These are phyloP conservation scores for Blastobasis adustella DNA, from an alignment of 2,888 invertebrate species.

Conservation along the genomic window DNA sequence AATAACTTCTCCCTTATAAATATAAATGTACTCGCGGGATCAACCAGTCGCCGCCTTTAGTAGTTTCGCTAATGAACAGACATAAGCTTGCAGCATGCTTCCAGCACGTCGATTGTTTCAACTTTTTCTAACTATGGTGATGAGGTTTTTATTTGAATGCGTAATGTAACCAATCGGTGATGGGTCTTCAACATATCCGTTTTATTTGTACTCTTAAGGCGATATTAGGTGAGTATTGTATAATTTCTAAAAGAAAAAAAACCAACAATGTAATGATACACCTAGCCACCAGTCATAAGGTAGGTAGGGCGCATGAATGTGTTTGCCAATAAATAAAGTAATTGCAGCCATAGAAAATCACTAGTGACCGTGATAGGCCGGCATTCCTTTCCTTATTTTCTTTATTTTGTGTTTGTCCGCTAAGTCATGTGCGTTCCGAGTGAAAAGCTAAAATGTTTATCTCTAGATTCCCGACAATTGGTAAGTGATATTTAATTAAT, in stretches of 20 bases:
- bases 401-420: slow-evolving; percentile 57
- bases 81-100: slow-evolving; percentile 52
- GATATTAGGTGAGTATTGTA: too few relatives aligned
- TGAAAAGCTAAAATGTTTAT: slow-evolving; percentile 35
- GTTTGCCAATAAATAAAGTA: slow-evolving; percentile 70
- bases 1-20: background rate
- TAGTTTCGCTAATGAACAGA: slow-evolving; percentile 11
- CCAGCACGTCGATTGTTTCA: slow-evolving; percentile 36
- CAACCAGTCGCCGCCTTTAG: background rate
- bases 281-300: too few relatives aligned
- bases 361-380: slow-evolving; percentile 40
- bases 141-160: too few relatives aligned
- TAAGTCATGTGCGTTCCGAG: slow-evolving; percentile 49
- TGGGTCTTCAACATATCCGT: slow-evolving; percentile 2
- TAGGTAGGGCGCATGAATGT: slow-evolving; percentile 56
- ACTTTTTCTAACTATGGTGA: slow-evolving; percentile 19
- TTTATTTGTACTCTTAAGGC: too few relatives aligned
- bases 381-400: slow-evolving; percentile 37
- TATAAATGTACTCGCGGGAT: background rate
- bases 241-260: too few relatives aligned
- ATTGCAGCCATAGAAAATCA: slow-evolving; percentile 35
- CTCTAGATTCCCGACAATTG: slow-evolving; percentile 39
- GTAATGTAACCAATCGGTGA: slow-evolving; percentile 1
- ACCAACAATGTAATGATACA: too few relatives aligned
- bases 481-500: slow-evolving; percentile 40